A percentile compares a stretch with the other conserved stretches of the same genome.
phyloP scores from a whole-genome alignment of 1,140 invertebrate species.

The Subanguina moxae region DNA sequence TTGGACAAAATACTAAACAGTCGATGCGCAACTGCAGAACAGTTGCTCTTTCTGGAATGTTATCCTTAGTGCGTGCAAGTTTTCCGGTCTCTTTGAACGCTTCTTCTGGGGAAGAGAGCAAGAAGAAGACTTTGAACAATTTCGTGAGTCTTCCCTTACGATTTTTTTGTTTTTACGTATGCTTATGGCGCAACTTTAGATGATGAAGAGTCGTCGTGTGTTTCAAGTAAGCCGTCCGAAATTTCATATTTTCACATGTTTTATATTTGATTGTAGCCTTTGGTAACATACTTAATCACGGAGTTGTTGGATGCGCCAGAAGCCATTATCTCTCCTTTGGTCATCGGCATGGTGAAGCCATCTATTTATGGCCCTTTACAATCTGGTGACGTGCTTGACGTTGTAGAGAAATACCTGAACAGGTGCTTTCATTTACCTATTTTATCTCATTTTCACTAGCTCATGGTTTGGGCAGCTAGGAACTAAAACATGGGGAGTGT shows the following conservation, averaged over 20 bases:
- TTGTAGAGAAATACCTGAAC: conserved; percentile 43
- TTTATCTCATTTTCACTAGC: too few relatives aligned
- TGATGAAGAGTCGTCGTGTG: conserved; percentile 80
- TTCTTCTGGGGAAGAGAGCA: conserved; percentile 28
- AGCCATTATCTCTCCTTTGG: conserved; percentile 86
- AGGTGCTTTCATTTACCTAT: too few relatives aligned
- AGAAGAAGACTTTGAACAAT: conserved; percentile 63
- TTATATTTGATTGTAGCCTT: conserved; percentile 44
- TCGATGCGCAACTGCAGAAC: conserved; percentile 39
- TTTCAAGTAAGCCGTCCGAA: conserved; percentile 69
- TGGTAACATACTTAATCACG: conserved; percentile 83
- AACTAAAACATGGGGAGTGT: too few relatives aligned
- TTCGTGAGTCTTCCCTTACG: conserved; percentile 15
- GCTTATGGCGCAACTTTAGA: too few relatives aligned
- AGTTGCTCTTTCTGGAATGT: conserved; percentile 40
- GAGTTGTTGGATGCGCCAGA: conserved; percentile 93
- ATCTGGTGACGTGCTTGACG: conserved; percentile 59
- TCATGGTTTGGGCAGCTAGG: too few relatives aligned
- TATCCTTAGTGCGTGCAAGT: conserved; percentile 44
- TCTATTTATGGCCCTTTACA: conserved; percentile 62
- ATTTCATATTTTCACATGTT: too few relatives aligned
- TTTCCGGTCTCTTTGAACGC: conserved; percentile 19
- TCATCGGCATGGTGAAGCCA: conserved; percentile 85
- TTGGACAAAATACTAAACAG: conserved; percentile 17
- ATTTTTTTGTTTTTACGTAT: too few relatives aligned